A percentile compares a stretch with the other conserved stretches of the same genome.
Evolutionary conservation across 2,113 vertebrate genomes (phyloP).

Genomic region (Scomber scombrus): DNA sequence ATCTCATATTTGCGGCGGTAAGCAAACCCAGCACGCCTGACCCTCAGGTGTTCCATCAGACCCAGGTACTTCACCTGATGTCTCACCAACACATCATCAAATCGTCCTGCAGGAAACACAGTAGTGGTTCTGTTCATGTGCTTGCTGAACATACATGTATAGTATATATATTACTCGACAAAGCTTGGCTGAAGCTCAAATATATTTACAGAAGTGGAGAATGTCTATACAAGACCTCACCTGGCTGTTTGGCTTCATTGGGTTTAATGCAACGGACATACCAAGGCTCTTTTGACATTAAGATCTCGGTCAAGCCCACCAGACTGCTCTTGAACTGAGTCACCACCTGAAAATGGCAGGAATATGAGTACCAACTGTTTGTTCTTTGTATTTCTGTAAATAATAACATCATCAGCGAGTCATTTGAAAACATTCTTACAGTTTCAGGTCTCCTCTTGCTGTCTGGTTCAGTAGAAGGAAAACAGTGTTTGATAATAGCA

Average conservation of each 20-base stretch:
- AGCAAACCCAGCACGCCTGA: slow-evolving; percentile 94
- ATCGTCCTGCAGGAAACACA: slow-evolving; percentile 84
- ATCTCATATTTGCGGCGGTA: slow-evolving; percentile 93
- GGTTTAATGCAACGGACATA: slow-evolving; percentile 98
- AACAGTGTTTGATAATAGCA: slow-evolving; percentile 90
- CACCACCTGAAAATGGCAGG: slow-evolving; percentile 86
- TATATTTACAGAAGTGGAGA: background rate
- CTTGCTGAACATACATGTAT: background rate
- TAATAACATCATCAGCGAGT: background rate
- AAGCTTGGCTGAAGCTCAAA: background rate
- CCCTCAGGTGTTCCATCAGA: slow-evolving; percentile 95
- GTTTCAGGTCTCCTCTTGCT: slow-evolving; percentile 93
- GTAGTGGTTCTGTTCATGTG: background rate
- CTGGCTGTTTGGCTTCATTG: slow-evolving; percentile 93
- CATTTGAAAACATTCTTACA: slow-evolving; percentile 80
- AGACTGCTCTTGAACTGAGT: slow-evolving; percentile 97
- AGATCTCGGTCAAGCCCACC: slow-evolving; percentile 91
- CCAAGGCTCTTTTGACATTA: slow-evolving; percentile 94
- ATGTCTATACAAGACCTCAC: slow-evolving; percentile 59
- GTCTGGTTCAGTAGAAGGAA: slow-evolving; percentile 87
- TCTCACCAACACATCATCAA: slow-evolving; percentile 91
- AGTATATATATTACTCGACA: background rate
- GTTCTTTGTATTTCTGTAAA: background rate
- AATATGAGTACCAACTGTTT: background rate
- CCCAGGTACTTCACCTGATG: slow-evolving; percentile 98